These are phyloP conservation scores for Cryptocheilus praepositus DNA, from an alignment of 2,888 invertebrate species.

Conservation along the genomic window DNA sequence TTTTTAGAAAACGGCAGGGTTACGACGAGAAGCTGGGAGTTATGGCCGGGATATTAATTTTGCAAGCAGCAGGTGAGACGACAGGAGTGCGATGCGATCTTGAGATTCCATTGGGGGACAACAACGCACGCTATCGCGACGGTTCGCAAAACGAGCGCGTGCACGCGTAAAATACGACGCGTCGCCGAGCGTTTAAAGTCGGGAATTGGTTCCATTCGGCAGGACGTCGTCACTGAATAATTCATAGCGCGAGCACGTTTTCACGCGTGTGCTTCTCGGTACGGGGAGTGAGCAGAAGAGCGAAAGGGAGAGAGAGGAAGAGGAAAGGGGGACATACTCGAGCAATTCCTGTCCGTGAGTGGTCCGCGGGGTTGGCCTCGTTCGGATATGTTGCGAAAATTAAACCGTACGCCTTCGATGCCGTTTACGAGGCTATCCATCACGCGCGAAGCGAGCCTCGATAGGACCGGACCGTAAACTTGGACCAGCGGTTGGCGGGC, in stretches of 20 bases:
- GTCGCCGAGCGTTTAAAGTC: conserved; percentile 42
- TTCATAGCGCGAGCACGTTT: conserved; percentile 30
- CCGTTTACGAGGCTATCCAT: conserved; percentile 46
- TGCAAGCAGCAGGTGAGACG: neutral
- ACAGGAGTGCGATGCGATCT: conserved; percentile 11
- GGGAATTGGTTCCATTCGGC: conserved; percentile 45
- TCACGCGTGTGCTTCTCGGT: conserved; percentile 24
- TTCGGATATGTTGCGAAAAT: conserved; percentile 44
- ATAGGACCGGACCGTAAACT: conserved; percentile 27
- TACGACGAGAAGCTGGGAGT: too few relatives aligned
- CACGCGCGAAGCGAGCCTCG: conserved; percentile 24
- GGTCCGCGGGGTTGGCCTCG: conserved; percentile 10
- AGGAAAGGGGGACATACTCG: neutral
- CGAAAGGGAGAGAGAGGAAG: neutral
- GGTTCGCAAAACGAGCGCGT: conserved; percentile 17
- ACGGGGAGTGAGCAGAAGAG: neutral
- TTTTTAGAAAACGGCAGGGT: too few relatives aligned
- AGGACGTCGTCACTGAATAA: conserved; percentile 39
- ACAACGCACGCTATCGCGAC: neutral
- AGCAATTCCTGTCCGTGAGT: conserved; percentile 3
- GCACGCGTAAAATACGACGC: conserved; percentile 26
- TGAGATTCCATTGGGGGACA: neutral
- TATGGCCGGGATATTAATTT: too few relatives aligned
- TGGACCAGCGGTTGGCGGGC: conserved; percentile 21
- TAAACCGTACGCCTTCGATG: conserved; percentile 38